Evolutionary conservation across 2,888 invertebrate species (phyloP).

Genomic region (Cordilura impudica): DNA sequence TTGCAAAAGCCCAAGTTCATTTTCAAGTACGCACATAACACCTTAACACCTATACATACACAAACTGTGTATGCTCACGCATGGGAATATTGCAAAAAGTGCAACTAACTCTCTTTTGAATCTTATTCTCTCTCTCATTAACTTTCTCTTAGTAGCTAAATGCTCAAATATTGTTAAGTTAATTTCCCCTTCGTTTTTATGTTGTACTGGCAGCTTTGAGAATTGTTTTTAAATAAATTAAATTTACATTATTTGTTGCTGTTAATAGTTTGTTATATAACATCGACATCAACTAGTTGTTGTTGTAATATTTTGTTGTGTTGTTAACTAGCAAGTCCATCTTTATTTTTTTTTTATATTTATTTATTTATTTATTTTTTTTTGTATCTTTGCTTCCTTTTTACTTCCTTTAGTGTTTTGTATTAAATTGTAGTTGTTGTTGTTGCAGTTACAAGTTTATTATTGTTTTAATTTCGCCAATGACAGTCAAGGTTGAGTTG

Average conservation of each 20-base stretch:
- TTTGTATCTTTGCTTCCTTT: background rate
- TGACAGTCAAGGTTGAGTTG: slow-evolving; percentile 63
- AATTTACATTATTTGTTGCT: too few species aligned
- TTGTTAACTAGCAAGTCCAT: too few species aligned
- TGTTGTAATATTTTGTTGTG: too few species aligned
- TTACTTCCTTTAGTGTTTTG: slow-evolving; percentile 1
- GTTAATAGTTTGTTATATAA: too few species aligned
- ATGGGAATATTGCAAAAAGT: slow-evolving; percentile 7
- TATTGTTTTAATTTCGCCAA: slow-evolving; percentile 40
- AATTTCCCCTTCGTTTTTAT: too few species aligned
- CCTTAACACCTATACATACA: slow-evolving; percentile 44
- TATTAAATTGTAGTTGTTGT: background rate
- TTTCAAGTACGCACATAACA: slow-evolving; percentile 56
- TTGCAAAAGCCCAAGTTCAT: slow-evolving; percentile 42
- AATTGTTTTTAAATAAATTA: too few species aligned
- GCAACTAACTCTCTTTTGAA: background rate
- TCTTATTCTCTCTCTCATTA: background rate
- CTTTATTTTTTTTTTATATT: background rate
- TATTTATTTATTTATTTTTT: slow-evolving; percentile 16
- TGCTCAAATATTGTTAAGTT: background rate
- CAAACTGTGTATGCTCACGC: background rate
- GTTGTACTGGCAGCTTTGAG: background rate
- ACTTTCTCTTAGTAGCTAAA: background rate
- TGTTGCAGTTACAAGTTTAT: slow-evolving; percentile 14
- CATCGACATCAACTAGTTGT: too few species aligned